These are phyloP conservation scores for Lapara coniferarum DNA, from an alignment of 2,888 invertebrate species.

Conservation along the genomic window DNA sequence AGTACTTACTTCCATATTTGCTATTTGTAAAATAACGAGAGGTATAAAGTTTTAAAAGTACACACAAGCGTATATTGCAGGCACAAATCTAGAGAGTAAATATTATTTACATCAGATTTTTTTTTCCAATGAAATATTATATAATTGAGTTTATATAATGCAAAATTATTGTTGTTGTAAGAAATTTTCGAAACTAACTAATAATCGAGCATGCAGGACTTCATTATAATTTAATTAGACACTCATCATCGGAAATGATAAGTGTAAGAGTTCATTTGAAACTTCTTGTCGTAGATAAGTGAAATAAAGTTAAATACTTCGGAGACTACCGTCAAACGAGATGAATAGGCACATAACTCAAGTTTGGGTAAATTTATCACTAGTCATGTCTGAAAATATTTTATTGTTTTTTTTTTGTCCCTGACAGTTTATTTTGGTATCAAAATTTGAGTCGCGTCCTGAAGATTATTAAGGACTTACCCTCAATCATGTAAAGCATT, in stretches of 20 bases:
- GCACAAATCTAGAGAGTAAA: neutral
- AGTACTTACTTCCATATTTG: conserved; percentile 9
- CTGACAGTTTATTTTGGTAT: too few relatives aligned
- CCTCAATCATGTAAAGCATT: too few relatives aligned
- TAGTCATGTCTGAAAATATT: too few relatives aligned
- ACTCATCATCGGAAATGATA: neutral
- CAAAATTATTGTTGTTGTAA: too few relatives aligned
- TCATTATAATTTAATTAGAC: neutral
- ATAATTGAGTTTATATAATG: too few relatives aligned
- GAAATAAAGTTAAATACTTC: conserved; percentile 1
- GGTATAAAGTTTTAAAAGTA: conserved; percentile 12
- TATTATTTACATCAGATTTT: neutral
- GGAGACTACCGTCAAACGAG: too few relatives aligned
- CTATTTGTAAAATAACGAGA: neutral
- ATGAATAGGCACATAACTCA: too few relatives aligned
- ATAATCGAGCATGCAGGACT: neutral
- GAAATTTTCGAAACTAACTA: too few relatives aligned
- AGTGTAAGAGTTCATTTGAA: conserved; percentile 4
- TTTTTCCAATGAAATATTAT: neutral
- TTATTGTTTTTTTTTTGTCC: too few relatives aligned
- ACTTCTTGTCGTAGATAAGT: neutral
- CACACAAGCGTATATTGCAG: neutral
- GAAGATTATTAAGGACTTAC: too few relatives aligned
- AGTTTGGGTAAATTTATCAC: too few relatives aligned
- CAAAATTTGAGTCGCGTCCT: too few relatives aligned